Evolutionary conservation across 2,113 vertebrate genomes (phyloP).

Genomic region (Manacus vitellinus): DNA sequence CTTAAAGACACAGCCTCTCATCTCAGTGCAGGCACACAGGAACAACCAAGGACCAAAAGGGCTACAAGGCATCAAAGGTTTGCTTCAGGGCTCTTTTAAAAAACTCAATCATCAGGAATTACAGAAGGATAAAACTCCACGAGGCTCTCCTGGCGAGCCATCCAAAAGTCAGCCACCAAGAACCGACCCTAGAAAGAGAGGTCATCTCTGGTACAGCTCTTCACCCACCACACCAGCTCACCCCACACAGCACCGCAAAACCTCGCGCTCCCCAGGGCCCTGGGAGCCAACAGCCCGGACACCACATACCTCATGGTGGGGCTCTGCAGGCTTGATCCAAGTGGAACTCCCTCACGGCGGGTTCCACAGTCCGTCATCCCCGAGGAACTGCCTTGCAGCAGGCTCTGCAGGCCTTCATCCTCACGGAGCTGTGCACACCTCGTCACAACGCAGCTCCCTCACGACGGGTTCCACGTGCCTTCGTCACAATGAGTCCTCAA

Average conservation of each 20-base stretch:
- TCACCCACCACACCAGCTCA: rapidly evolving
- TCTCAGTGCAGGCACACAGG: background rate
- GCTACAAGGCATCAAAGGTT: background rate
- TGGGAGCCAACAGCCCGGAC: rapidly evolving
- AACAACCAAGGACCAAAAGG: background rate
- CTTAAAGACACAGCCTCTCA: background rate
- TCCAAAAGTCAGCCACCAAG: background rate
- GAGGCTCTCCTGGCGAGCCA: rapidly evolving
- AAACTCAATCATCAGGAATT: background rate
- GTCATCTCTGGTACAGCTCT: rapidly evolving
- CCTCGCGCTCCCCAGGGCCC: rapidly evolving
- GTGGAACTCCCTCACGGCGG: rapidly evolving
- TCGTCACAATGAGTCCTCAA: too few species aligned
- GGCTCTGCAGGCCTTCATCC: background rate
- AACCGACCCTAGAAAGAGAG: background rate
- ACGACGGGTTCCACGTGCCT: background rate
- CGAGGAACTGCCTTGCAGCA: rapidly evolving
- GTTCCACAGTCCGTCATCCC: background rate
- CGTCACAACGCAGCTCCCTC: background rate
- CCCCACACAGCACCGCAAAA: rapidly evolving
- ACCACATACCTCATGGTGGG: background rate
- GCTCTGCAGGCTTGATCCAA: background rate
- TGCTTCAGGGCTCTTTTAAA: background rate
- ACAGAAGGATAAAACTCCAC: background rate
- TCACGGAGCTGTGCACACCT: background rate